phyloP scores from a whole-genome alignment of 2,797 vertebrate species.

The Natrix natrix region DNA sequence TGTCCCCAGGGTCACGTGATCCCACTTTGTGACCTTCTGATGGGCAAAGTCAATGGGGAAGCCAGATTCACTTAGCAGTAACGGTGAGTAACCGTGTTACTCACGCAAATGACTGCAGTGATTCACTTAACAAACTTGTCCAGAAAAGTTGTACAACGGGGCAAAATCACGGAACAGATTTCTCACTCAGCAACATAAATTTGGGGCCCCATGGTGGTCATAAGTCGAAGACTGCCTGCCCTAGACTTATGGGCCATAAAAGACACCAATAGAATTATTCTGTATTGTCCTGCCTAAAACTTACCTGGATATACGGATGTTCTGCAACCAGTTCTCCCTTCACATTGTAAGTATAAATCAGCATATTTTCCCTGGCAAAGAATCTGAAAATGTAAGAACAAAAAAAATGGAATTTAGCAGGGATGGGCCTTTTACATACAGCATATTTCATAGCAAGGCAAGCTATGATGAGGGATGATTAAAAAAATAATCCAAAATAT shows the following conservation, averaged over 20 bases:
- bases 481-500: background rate
- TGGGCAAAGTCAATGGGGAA: background rate
- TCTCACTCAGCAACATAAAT: background rate
- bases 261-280: background rate
- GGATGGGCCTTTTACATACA: background rate
- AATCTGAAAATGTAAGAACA: slow-evolving; percentile 1
- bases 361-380: slow-evolving; percentile 5
- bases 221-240: background rate
- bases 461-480: background rate
- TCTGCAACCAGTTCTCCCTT: slow-evolving; percentile 25
- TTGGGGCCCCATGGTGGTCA: background rate
- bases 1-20: background rate
- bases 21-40: background rate
- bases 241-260: too few relatives aligned
- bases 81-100: background rate
- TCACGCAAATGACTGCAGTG: rapidly evolving
- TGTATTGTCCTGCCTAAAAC: too few relatives aligned
- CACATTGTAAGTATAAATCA: slow-evolving; percentile 13
- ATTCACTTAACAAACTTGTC: background rate
- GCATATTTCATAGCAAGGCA: background rate
- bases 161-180: background rate
- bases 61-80: background rate
- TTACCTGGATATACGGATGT: slow-evolving; percentile 27
- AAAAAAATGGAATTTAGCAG: background rate
- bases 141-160: background rate